Evolutionary conservation across 1,140 invertebrate genomes (phyloP), one percentile per base, ranked within the genome.

Genomic region (Eriosoma lanigerum): DNA sequence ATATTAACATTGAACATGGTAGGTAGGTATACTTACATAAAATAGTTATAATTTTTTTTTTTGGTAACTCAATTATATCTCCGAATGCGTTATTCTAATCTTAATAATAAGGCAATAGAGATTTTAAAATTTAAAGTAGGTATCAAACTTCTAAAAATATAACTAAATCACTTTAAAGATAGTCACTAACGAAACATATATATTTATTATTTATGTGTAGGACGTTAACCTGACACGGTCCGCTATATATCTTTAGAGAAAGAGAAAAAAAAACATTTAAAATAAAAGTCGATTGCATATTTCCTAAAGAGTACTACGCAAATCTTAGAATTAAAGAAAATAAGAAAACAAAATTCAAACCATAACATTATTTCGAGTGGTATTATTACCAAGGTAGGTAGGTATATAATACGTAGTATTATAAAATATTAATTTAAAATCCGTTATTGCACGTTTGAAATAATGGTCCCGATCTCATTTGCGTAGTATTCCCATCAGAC

Each of bases 391-490:
- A 24, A 58, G 12, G 21, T 58, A 26, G 6, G n/a, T n/a, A 60
- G 17, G 26, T 60, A 2, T 29, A 60, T 60, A 60, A 26, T 60
- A 58, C 24, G 21, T 58, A 58, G 21, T 60, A 60, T 26, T 60
- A 24, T 60, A 60, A 60, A 26, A 44, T 44, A 21, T 46, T 68
- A 52, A 17, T 50, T 12, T 48, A 68, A 50, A 72, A 52, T 72
- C 32, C 58, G 54, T 78, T 56, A 78, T 60, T 78, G 38, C 54
- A 48, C 32, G 32, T 78, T 78, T 78, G 56, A 46, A 60, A 72
- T 56, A 76, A 78, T 78, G 75, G 75, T 78, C 75, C 75, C 75
- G 56, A 60, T 76, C 72, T 58, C 56, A 60, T 78, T 78, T 60
- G 54, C 54, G 75, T 46, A 78, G 72, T 58, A 76, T 17, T 76